phyloP scores from a whole-genome alignment of 1,140 invertebrate genomes.

The Maconellicoccus hirsutus region DNA sequence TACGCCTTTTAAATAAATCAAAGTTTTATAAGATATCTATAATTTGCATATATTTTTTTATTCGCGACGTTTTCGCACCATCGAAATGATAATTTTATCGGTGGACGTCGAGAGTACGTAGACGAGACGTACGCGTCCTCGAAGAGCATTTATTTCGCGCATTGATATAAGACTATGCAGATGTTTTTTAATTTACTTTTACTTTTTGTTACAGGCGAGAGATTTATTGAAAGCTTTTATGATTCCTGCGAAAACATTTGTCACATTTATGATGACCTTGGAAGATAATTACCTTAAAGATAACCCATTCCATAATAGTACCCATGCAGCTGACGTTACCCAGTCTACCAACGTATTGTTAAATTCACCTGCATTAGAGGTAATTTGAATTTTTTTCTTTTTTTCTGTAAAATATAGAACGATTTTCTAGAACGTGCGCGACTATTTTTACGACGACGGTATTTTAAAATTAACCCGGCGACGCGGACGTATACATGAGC shows the following conservation, averaged over 20 bases:
- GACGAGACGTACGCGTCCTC: too few species aligned
- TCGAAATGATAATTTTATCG: too few species aligned
- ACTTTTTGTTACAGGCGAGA: conserved; percentile 54
- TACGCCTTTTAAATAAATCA: too few species aligned
- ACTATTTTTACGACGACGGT: background rate
- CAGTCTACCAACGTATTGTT: conserved; percentile 91
- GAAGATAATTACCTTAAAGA: conserved; percentile 97
- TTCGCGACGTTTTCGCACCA: too few species aligned
- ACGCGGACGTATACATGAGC: background rate
- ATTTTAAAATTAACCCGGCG: background rate
- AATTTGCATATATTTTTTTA: too few species aligned
- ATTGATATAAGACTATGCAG: too few species aligned
- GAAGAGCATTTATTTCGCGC: too few species aligned
- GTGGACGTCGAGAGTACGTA: too few species aligned
- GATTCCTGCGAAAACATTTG: conserved; percentile 84
- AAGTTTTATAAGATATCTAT: too few species aligned
- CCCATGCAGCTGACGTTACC: conserved; percentile 94
- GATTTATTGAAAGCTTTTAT: conserved; percentile 84
- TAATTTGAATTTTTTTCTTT: conserved; percentile 31
- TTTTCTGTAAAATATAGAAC: background rate
- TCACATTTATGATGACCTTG: conserved; percentile 92
- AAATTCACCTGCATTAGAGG: conserved; percentile 86
- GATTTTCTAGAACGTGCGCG: background rate
- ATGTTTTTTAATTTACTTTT: too few species aligned
- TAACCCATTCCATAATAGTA: conserved; percentile 95